Evolutionary conservation across 2,113 vertebrate genomes (phyloP).

Genomic region (Pygoscelis adeliae): DNA sequence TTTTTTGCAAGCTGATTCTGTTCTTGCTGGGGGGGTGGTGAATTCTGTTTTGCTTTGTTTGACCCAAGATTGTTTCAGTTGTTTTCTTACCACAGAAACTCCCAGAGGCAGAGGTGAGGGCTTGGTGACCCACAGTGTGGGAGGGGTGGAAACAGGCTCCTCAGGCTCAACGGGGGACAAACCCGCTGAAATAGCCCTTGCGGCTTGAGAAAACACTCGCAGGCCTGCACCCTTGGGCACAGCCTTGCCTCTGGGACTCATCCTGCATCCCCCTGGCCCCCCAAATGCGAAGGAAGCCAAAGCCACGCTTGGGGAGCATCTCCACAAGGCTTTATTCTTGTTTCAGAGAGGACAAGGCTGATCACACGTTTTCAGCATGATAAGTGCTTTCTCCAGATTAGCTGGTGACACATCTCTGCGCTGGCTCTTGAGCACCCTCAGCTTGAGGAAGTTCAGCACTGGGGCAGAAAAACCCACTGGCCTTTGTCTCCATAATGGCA

Average conservation of each 20-base stretch:
- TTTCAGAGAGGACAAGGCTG: background rate
- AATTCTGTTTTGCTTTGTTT: background rate
- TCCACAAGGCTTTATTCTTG: background rate
- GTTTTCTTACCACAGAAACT: background rate
- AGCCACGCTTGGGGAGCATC: accelerated
- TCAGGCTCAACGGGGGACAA: background rate
- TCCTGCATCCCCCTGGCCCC: accelerated
- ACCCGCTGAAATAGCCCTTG: background rate
- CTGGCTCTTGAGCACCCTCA: background rate
- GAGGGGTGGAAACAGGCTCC: background rate
- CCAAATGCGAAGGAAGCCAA: background rate
- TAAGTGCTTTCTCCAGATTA: background rate
- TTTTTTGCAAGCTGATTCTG: background rate
- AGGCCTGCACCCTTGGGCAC: background rate
- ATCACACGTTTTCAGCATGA: accelerated
- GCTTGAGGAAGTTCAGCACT: background rate
- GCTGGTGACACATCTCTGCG: accelerated
- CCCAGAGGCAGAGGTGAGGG: background rate
- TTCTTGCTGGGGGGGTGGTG: background rate
- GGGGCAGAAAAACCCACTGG: background rate
- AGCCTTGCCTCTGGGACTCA: background rate
- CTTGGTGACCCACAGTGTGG: background rate
- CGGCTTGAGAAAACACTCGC: background rate
- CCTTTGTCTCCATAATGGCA: background rate
- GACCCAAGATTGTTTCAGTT: background rate